phyloP scores from a whole-genome alignment of 2,113 vertebrate species.

The Ceyx cyanopectus region DNA sequence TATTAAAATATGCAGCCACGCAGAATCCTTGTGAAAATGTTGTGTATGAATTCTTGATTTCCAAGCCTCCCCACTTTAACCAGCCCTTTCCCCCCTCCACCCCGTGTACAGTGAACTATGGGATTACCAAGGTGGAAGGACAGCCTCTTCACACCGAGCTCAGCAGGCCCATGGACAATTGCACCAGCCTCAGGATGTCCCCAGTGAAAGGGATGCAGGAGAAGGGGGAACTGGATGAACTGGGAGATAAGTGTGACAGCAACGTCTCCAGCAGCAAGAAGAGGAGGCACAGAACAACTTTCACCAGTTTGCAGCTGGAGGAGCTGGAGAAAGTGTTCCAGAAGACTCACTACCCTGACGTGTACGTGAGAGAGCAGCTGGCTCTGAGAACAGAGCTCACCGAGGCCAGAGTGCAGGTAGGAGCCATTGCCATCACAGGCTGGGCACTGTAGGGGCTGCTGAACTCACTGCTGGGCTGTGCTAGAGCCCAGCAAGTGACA shows the following conservation, averaged over 20 bases:
- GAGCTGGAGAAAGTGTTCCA: slow-evolving; percentile 99
- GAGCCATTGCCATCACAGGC: slow-evolving; percentile 6
- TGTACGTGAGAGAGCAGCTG: slow-evolving; percentile 97
- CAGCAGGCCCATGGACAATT: slow-evolving; percentile 86
- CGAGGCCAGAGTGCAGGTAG: slow-evolving; percentile 97
- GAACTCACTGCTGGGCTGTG: neutral
- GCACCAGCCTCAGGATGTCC: slow-evolving; percentile 87
- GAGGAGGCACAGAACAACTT: slow-evolving; percentile 94
- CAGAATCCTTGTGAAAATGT: neutral
- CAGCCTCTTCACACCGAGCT: slow-evolving; percentile 85
- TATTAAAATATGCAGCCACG: neutral
- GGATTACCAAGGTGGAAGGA: slow-evolving; percentile 87
- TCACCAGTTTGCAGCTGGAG: slow-evolving; percentile 95
- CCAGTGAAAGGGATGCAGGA: slow-evolving; percentile 86
- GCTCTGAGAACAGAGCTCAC: slow-evolving; percentile 97
- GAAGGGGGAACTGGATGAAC: slow-evolving; percentile 89
- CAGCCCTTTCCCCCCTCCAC: slow-evolving; percentile 21
- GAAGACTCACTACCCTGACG: slow-evolving; percentile 98
- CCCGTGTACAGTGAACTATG: slow-evolving; percentile 82
- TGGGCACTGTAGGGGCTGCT: neutral
- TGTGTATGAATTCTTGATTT: neutral
- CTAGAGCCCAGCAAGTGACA: neutral
- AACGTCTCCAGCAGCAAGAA: slow-evolving; percentile 99
- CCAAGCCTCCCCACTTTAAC: neutral
- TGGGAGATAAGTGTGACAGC: slow-evolving; percentile 94